phyloP scores from a whole-genome alignment of 2,797 vertebrate genomes.

The Crotalus adamanteus region DNA sequence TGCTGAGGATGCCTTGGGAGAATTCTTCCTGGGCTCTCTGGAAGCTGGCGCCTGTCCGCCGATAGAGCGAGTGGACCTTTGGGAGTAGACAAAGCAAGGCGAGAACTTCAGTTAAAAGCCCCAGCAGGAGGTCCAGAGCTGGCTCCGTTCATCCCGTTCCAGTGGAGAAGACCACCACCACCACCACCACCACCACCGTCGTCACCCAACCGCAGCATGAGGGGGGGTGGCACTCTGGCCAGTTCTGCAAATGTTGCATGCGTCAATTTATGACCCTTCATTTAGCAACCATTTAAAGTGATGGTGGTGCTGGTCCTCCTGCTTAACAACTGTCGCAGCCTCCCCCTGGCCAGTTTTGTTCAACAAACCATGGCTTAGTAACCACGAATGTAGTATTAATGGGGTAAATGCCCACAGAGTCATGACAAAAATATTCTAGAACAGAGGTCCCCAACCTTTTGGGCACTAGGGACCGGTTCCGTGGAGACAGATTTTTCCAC shows the following conservation, averaged over 20 bases:
- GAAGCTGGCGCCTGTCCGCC: constrained; percentile 92
- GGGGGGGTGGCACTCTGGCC: background rate
- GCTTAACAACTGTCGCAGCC: no score
- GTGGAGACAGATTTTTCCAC: no score
- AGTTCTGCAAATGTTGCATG: background rate
- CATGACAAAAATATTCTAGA: no score
- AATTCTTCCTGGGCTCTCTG: constrained; percentile 96
- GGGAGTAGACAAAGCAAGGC: rapidly evolving
- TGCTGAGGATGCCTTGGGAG: constrained; percentile 92
- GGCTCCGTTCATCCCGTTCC: no score
- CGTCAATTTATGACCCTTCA: background rate
- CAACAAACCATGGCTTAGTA: no score
- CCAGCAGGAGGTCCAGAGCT: background rate
- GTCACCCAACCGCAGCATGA: background rate
- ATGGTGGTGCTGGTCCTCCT: no score
- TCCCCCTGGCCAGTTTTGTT: no score
- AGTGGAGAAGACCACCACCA: background rate
- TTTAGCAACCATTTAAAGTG: background rate
- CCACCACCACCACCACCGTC: no score
- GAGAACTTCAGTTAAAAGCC: background rate
- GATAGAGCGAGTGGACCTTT: constrained; percentile 91
- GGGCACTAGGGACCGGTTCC: no score
- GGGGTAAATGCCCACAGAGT: no score
- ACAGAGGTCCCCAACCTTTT: no score
- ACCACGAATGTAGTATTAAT: no score